Evolutionary conservation across 2,888 invertebrate species (phyloP), one percentile per base, ranked within the genome.

Genomic region (Amphipyra berbera): DNA sequence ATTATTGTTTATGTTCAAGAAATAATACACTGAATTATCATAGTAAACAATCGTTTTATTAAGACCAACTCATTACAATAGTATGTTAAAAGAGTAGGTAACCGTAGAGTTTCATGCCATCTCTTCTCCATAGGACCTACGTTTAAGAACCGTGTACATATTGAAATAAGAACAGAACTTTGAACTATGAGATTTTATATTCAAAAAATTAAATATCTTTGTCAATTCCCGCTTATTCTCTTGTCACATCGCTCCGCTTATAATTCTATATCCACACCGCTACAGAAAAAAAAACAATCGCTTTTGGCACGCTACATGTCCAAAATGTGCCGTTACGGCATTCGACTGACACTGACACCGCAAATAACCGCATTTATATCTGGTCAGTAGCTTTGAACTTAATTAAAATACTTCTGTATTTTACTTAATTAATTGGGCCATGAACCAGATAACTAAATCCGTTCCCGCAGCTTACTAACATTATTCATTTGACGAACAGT

Each of bases 321-420:
- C 61, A 54, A 50, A 70, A 78, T 66, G 69, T 70, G 49, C 50
- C 76, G 56, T 70, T 33, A 69, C 63, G 63, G 50, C 48, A 69
- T 66, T 53, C 58, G 38, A 42, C 72, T 72, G 69, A 68, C 68
- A 75, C 63, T 63, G 47, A 69, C 64, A 61, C 47, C 54, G 54
- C 64, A 67, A 69, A 68, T 63, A 64, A 60, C 33, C 65, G 38
- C 63, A 59, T 69, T 74, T 69, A 75, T 77, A 70, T 62, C 53
- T 69, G 68, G 58, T 69, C 78, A 66, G 62, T 58, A 55, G 62
- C 58, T 72, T 60, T 67, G 56, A 62, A 60, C 60, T 66, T 68
- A 70, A 79, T 79, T 78, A 70, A 78, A 79, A 73, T 73, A 58
- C 69, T 76, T 66, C 45, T 45, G 57, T 47, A 61, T 67, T 70